Conservation (phyloP, 30 jellyfish, hydroid and myxozoan genomes). For the Rhopilema esculentum region DNA sequence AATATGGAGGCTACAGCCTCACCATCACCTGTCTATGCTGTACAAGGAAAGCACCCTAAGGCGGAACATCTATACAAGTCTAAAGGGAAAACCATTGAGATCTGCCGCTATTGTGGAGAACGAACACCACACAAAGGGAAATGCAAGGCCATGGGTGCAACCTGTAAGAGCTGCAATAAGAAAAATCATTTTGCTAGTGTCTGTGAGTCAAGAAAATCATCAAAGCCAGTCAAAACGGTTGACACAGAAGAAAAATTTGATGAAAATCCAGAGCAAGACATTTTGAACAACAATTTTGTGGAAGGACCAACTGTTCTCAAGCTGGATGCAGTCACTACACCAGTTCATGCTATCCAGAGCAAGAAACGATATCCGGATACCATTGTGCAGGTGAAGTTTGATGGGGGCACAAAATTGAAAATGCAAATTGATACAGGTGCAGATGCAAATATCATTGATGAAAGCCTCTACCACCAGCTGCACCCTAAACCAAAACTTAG, state of each 20-base stretch:
- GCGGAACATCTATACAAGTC: too few species aligned
- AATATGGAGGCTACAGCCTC: background rate
- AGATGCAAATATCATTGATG: conserved; percentile 2
- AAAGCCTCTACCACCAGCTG: conserved; percentile 21
- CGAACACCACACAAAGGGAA: background rate
- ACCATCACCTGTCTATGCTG: too few species aligned
- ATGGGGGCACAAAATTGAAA: background rate
- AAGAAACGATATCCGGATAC: background rate
- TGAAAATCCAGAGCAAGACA: conserved; percentile 6
- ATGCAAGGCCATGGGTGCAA: background rate
- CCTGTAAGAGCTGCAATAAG: conserved; percentile 10
- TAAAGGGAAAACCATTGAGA: too few species aligned
- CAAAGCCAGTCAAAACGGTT: conserved; percentile 34
- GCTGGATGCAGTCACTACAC: background rate
- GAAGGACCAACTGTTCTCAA: background rate
- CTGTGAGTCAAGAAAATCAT: conserved; percentile 18
- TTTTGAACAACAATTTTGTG: too few species aligned
- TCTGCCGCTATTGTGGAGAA: too few species aligned
- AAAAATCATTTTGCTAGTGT: conserved; percentile 7
- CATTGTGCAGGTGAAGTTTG: background rate
- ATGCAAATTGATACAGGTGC: background rate
- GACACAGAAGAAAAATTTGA: conserved; percentile 19
- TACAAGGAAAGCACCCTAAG: too few species aligned
- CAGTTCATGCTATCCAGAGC: background rate
- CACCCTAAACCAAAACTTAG: conserved; percentile 27